Evolutionary conservation across 2,888 invertebrate genomes (phyloP).

Genomic region (Meliscaeva auricollis): DNA sequence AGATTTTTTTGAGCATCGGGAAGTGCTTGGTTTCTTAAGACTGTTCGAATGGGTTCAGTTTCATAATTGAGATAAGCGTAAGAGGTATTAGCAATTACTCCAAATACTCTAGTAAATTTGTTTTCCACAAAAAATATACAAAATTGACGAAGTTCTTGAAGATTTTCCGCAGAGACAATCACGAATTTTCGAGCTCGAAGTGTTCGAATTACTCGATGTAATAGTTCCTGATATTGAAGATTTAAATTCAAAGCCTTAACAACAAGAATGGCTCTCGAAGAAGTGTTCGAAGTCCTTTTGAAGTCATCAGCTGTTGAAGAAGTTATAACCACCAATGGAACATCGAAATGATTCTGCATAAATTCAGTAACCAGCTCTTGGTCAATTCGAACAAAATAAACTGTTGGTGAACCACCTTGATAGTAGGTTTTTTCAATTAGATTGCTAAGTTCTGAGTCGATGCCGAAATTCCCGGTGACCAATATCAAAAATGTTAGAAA

Average conservation of each 20-base stretch:
- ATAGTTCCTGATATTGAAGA: background rate
- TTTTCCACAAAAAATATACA: constrained; percentile 15
- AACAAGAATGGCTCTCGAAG: constrained; percentile 2
- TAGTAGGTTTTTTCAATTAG: constrained; percentile 27
- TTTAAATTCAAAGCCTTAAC: background rate
- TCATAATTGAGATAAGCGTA: constrained; percentile 37
- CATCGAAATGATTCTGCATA: constrained; percentile 8
- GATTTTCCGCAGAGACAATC: constrained; percentile 1
- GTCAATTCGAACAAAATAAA: constrained; percentile 30
- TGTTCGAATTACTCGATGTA: background rate
- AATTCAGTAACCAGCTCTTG: constrained; percentile 4
- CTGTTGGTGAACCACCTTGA: constrained; percentile 7
- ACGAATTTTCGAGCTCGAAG: constrained; percentile 42
- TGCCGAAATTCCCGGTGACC: background rate
- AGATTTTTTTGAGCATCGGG: constrained; percentile 36
- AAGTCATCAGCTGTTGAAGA: background rate
- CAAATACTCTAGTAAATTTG: constrained; percentile 52
- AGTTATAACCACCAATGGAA: constrained; percentile 18
- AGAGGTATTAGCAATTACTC: background rate
- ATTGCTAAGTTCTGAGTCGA: background rate
- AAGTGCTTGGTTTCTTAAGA: background rate
- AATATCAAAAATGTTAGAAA: constrained; percentile 17
- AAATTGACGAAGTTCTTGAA: background rate
- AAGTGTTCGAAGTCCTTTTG: background rate
- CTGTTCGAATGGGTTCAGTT: background rate